phyloP scores from a whole-genome alignment of 1,140 invertebrate genomes.

The Chlorops oryzae region DNA sequence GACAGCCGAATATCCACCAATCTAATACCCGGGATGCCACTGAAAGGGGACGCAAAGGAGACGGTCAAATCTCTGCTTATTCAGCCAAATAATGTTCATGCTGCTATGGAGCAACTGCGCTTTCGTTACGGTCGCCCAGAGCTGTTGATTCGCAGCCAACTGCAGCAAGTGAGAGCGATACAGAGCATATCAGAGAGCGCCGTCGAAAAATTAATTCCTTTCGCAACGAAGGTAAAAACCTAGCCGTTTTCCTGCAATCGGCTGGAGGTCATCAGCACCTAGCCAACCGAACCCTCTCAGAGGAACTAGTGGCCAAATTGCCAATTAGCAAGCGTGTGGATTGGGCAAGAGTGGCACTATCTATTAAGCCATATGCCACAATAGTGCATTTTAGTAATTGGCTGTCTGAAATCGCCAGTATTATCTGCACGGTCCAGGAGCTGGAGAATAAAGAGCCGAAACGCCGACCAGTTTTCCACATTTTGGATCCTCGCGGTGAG shows the following conservation, averaged over 20 bases:
- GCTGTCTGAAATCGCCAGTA: too few relatives aligned
- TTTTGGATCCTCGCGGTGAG: too few relatives aligned
- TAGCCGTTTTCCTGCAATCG: slow-evolving; percentile 2
- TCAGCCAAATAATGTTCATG: background rate
- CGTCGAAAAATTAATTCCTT: slow-evolving; percentile 4
- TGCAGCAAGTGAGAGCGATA: slow-evolving; percentile 1
- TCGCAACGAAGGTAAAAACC: slow-evolving; percentile 6
- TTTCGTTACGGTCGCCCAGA: slow-evolving; percentile 6
- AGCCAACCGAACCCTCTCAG: background rate
- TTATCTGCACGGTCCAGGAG: too few relatives aligned
- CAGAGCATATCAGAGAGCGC: background rate
- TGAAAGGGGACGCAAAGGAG: too few relatives aligned
- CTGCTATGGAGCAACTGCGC: background rate
- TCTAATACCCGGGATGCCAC: too few relatives aligned
- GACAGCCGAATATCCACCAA: too few relatives aligned
- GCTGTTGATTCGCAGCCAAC: slow-evolving; percentile 5
- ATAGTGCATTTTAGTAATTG: background rate
- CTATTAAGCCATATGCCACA: slow-evolving; percentile 4
- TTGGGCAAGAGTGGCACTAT: background rate
- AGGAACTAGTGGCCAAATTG: slow-evolving; percentile 3
- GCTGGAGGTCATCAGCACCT: background rate
- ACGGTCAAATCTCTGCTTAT: background rate
- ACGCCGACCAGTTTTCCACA: too few relatives aligned
- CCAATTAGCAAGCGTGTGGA: slow-evolving; percentile 9
- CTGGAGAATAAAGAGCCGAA: too few relatives aligned